A percentile compares a stretch with the other conserved stretches of the same genome.
Evolutionary conservation across 2,888 invertebrate genomes (phyloP).

Genomic region (Caenorhabditis sp.): DNA sequence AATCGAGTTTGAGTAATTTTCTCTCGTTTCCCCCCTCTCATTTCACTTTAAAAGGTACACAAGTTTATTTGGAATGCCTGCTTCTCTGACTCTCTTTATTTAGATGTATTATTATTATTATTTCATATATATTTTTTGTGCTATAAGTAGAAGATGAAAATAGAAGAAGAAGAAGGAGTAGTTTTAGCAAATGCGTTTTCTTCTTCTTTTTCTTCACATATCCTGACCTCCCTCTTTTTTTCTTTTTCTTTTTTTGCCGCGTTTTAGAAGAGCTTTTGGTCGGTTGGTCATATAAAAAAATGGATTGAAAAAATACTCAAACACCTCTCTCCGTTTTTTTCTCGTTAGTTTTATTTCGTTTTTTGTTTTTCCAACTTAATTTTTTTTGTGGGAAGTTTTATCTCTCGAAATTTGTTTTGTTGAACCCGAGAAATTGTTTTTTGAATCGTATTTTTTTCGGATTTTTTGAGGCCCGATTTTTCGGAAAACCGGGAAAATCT

Average conservation of each 20-base stretch:
- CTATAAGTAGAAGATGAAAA: neutral
- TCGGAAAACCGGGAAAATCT: no score
- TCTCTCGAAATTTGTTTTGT: no score
- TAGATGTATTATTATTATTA: neutral
- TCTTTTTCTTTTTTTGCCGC: slow-evolving; percentile 6
- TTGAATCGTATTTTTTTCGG: no score
- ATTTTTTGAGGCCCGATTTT: no score
- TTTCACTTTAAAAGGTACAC: neutral
- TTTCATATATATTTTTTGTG: neutral
- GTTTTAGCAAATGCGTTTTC: slow-evolving; percentile 6
- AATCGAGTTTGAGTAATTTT: neutral
- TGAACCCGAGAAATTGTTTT: no score
- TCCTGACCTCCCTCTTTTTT: neutral
- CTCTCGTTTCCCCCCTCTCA: neutral
- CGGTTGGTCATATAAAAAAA: neutral
- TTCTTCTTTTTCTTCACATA: neutral
- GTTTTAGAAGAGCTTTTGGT: neutral
- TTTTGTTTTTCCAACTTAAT: neutral
- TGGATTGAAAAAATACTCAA: slow-evolving; percentile 1
- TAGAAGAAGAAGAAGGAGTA: neutral
- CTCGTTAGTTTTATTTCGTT: neutral
- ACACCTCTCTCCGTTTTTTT: slow-evolving; percentile 1
- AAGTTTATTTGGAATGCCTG: no score
- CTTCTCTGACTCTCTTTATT: neutral
- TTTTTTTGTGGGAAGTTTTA: no score